Evolutionary conservation across 2,113 vertebrate genomes (phyloP).

Genomic region (Pangasianodon gigas): DNA sequence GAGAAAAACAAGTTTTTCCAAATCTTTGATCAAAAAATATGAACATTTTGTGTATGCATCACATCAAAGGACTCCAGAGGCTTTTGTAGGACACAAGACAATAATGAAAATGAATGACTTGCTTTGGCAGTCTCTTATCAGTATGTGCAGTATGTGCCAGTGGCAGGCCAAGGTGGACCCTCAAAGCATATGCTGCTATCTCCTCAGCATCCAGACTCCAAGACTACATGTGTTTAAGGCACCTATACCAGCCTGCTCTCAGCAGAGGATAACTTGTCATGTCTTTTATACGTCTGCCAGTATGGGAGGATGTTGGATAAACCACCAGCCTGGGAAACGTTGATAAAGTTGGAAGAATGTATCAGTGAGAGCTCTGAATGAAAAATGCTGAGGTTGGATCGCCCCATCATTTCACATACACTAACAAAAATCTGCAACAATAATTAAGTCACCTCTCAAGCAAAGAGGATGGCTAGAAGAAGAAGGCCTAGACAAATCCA

Average conservation of each 20-base stretch:
- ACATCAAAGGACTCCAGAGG: slow-evolving; percentile 36
- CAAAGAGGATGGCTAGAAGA: neutral
- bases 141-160: slow-evolving; percentile 59
- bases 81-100: slow-evolving; percentile 47
- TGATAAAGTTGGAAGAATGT: neutral
- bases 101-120: slow-evolving; percentile 49
- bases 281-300: slow-evolving; percentile 31
- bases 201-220: slow-evolving; percentile 36
- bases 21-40: neutral
- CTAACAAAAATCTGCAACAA: slow-evolving; percentile 34
- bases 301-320: neutral
- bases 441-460: slow-evolving; percentile 35
- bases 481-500: slow-evolving; percentile 44
- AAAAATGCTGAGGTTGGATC: slow-evolving; percentile 5
- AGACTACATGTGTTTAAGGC: slow-evolving; percentile 27
- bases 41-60: neutral
- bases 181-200: slow-evolving; percentile 47
- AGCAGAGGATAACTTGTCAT: slow-evolving; percentile 26
- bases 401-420: neutral
- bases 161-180: slow-evolving; percentile 37
- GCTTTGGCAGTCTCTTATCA: slow-evolving; percentile 67
- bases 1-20: neutral
- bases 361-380: slow-evolving; percentile 45
- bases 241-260: slow-evolving; percentile 4
- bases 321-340: slow-evolving; percentile 19